Base-by-base conservation (phyloP, 2,113 vertebrate species). In the Meriones unguiculatus region DNA sequence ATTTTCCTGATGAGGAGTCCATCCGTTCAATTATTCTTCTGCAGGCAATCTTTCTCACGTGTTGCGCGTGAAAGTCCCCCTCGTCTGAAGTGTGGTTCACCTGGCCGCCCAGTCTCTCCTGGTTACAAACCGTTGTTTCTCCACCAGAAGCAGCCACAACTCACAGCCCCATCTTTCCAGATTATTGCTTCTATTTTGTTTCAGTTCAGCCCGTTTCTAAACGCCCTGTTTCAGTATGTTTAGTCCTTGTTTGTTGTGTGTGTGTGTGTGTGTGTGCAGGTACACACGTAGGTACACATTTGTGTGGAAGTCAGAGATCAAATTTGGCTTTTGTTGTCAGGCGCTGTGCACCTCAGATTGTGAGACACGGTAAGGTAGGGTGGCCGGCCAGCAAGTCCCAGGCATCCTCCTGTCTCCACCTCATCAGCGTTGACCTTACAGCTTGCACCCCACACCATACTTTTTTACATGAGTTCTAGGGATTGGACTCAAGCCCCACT, bases 1-100 rank as follows among this genome's bases (percentile, higher is more conserved):
- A 1, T 77, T 90, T 92, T 92, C 41, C 92, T 76, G 88, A 65
- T 96, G 72, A 93, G 81, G 65, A 85, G 73, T 73, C 81, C 76
- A 46, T 89, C 89, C 15, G 46, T 30, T 50, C 90, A 52, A 17
- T 87, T 59, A n/a, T 38, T 81, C 81, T n/a, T 81, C 13, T 57
- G 86, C 24, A n/a, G 54, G 54, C 12, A 30, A 82, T 78, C 86
- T 64, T 86, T 87, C 91, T 77, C 75, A 20, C 0, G 22, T 14
- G 35, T 15, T n/a, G 85, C 64, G 10, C 90, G 57, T 78, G 41
- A 76, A 17, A 17, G 7, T 52, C 38, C 22, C 35, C 62, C 10
- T 41, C 14, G 0, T 70, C 75, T 92, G 59, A 78, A 70, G 41
- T 32, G 70, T 89, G 30, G 1, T 57, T 70, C 32, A 7, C 62